Evolutionary conservation across 2,113 vertebrate genomes (phyloP).

Genomic region (Grammomys surdaster): DNA sequence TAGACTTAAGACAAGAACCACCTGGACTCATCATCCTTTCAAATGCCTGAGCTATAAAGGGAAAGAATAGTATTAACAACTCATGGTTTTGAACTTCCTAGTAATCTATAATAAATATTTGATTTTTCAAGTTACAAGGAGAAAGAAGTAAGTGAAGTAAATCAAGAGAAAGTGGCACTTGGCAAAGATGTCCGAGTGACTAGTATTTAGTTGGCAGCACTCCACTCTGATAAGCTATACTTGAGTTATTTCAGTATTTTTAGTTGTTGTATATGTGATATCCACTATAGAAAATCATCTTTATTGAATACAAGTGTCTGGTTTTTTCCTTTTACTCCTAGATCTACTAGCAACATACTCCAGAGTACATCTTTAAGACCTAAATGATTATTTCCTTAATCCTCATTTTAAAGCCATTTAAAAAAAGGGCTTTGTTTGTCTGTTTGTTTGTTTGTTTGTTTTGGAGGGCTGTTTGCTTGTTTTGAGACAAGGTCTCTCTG

Average conservation of each 20-base stretch:
- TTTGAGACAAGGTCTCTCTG: neutral
- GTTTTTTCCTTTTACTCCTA: constrained; percentile 5
- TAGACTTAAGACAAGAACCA: constrained; percentile 90
- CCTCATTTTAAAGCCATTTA: constrained; percentile 14
- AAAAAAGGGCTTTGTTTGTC: neutral
- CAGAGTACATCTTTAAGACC: constrained; percentile 37
- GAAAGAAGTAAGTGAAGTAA: constrained; percentile 56
- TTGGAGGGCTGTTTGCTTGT: neutral
- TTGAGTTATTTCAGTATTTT: neutral
- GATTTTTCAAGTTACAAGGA: constrained; percentile 49
- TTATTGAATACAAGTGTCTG: constrained; percentile 13
- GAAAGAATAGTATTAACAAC: constrained; percentile 60
- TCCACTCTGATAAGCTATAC: neutral
- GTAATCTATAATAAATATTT: constrained; percentile 53
- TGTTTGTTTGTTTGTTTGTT: no score
- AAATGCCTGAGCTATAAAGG: constrained; percentile 93
- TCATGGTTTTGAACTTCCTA: constrained; percentile 52
- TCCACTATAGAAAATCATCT: constrained; percentile 40
- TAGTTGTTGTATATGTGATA: neutral
- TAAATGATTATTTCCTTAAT: neutral
- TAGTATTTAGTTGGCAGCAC: neutral
- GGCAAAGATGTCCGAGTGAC: constrained; percentile 19
- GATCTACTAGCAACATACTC: constrained; percentile 29
- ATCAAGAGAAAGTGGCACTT: constrained; percentile 45
- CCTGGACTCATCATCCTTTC: constrained; percentile 98